These are phyloP conservation scores for Taxidea taxus DNA, from an alignment of 2,113 vertebrate genomes.

Conservation along the genomic window DNA sequence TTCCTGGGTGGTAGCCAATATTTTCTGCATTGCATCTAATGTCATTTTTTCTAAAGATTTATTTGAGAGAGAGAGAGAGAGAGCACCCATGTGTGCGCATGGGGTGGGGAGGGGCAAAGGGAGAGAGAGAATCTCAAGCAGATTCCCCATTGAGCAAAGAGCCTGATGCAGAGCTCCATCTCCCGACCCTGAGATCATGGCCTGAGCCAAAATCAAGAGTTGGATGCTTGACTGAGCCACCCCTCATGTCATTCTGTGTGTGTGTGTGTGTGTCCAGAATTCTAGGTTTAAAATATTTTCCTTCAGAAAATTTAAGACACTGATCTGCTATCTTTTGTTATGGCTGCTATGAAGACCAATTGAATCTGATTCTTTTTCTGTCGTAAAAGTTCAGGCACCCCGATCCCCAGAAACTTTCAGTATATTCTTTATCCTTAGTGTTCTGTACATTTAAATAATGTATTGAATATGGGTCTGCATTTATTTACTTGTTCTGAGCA, in stretches of 20 bases:
- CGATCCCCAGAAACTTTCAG: neutral
- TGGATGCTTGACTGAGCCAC: neutral
- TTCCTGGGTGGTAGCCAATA: neutral
- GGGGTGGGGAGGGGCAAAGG: no score
- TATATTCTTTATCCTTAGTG: neutral
- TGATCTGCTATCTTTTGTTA: neutral
- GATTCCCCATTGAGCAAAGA: neutral
- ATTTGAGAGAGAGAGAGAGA: neutral
- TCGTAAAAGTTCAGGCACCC: neutral
- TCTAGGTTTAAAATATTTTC: neutral
- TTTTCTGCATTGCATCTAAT: neutral
- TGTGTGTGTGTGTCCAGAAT: neutral
- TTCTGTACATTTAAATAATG: neutral
- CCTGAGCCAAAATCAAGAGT: neutral
- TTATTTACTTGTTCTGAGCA: slow-evolving; percentile 22
- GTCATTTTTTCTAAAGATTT: neutral
- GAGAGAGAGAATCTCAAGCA: neutral
- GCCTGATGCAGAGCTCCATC: neutral
- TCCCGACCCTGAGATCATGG: neutral
- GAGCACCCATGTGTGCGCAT: neutral
- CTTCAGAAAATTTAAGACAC: neutral
- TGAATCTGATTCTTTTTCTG: neutral
- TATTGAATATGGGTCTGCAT: neutral
- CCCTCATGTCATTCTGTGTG: neutral
- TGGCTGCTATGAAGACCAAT: neutral